Evolutionary conservation across 2,113 vertebrate species (phyloP).

Genomic region (Corythornis vintsioides): DNA sequence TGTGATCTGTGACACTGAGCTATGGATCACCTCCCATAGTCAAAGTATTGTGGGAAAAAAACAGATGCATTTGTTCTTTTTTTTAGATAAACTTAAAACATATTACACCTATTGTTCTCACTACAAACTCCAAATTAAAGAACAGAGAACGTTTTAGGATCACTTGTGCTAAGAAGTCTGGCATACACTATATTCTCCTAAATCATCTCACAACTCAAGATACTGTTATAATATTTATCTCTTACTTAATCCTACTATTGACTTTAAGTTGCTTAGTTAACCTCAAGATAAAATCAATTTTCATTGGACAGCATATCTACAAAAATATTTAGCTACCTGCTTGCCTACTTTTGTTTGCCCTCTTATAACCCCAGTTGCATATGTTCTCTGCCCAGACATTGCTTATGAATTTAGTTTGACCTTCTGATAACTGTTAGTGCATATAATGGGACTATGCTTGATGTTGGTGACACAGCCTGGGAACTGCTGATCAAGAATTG

Average conservation of each 20-base stretch:
- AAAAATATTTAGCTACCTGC: slow-evolving; percentile 56
- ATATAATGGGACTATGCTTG: too few species aligned
- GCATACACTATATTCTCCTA: neutral
- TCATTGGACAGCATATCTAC: neutral
- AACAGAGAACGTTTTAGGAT: neutral
- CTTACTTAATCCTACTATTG: neutral
- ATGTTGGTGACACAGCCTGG: too few species aligned
- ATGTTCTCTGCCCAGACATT: too few species aligned
- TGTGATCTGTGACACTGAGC: neutral
- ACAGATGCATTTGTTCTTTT: neutral
- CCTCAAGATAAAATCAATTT: slow-evolving; percentile 36
- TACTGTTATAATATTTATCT: neutral
- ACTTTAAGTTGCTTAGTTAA: neutral
- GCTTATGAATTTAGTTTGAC: too few species aligned
- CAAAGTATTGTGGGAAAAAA: neutral
- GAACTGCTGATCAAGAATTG: too few species aligned
- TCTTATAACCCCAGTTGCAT: slow-evolving; percentile 36
- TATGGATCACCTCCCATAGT: neutral
- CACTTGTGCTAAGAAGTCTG: neutral
- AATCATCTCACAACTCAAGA: neutral
- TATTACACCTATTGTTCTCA: neutral
- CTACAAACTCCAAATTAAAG: neutral
- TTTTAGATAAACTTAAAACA: neutral
- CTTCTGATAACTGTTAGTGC: too few species aligned
- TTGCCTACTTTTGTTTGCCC: slow-evolving; percentile 53